These are phyloP conservation scores for Lycorma delicatula DNA, from an alignment of 1,140 invertebrate genomes.

Conservation along the genomic window DNA sequence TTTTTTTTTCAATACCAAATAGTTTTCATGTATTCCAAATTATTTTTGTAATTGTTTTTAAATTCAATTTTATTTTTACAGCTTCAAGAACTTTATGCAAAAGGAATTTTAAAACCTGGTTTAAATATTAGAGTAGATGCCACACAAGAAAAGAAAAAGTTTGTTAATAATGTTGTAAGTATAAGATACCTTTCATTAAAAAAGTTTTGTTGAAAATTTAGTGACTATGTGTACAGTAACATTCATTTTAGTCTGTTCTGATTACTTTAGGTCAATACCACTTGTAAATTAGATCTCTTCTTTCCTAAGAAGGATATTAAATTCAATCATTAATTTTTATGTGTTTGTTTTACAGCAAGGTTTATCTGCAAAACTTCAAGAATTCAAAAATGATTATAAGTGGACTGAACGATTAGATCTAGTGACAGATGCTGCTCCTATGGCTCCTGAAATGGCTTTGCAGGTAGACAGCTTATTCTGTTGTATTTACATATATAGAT, in stretches of 20 bases:
- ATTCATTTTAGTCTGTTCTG: not conserved
- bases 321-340: not conserved
- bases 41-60: too few relatives aligned
- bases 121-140: slow-evolving; percentile 57
- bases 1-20: too few relatives aligned
- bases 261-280: not conserved
- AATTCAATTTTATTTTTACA: too few relatives aligned
- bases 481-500: slow-evolving; percentile 1
- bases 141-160: slow-evolving; percentile 40
- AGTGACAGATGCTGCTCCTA: slow-evolving; percentile 58
- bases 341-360: slow-evolving; percentile 42
- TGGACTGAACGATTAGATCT: slow-evolving; percentile 84
- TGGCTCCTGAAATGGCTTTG: slow-evolving; percentile 70
- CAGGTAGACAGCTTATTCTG: slow-evolving; percentile 43
- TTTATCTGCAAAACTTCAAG: slow-evolving; percentile 59
- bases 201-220: not conserved
- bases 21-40: too few relatives aligned
- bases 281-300: not conserved
- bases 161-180: slow-evolving; percentile 57
- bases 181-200: not conserved
- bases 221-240: not conserved
- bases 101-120: slow-evolving; percentile 72
- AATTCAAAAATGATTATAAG: slow-evolving; percentile 60
- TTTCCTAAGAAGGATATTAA: not conserved
- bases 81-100: slow-evolving; percentile 76